Base-by-base conservation (phyloP, 2,888 invertebrate species). In the Galerucella pusilla region DNA sequence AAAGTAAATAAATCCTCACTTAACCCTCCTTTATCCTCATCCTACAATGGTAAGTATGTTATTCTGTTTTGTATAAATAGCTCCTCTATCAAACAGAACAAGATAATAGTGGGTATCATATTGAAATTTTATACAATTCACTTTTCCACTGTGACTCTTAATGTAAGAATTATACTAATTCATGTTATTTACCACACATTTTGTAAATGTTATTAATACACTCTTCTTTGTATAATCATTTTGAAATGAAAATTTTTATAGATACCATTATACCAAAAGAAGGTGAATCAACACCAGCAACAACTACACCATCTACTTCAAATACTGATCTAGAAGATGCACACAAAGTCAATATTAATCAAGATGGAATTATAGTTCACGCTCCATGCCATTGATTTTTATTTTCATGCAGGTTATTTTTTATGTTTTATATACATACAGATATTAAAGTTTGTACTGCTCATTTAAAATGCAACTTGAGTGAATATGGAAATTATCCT, bases 211-310 rank as follows among this genome's bases (percentile, higher is more conserved):
- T 6, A 7, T 7, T 28, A 61, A 61, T 28, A 2, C 14, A 28
- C 12, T 5, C 9, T 35, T 16, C 28, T 42, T 14, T 68, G 10
- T 68, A 68, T 49, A 28, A 12, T 14, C 35, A 10, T 35, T 61
- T 61, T 12, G 20, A 25, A 60, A 52, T 35, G 63, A 63, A n/a
- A 11, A 20, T 70, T 63, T 61, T 74, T 74, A 6, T 70, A 74
- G 74, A 68, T 65, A 65, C 54, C 7, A n/a, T n/a, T 4, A 65
- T 45, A 49, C 71, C 68, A 35, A 78, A 80, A 68, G 83, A 85
- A 71, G 85, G 85, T 20, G 83, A 85, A 77, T 83, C 85, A 14
- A 85, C 85, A 35, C 85, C 85, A 7, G 82, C 82, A 28, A 76
- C 82, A 28, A 69, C 59, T 46, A 77, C 76, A 10, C 78, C 79